Evolutionary conservation across 2,888 invertebrate species (phyloP).

Genomic region (Drosophila nr. medialis): DNA sequence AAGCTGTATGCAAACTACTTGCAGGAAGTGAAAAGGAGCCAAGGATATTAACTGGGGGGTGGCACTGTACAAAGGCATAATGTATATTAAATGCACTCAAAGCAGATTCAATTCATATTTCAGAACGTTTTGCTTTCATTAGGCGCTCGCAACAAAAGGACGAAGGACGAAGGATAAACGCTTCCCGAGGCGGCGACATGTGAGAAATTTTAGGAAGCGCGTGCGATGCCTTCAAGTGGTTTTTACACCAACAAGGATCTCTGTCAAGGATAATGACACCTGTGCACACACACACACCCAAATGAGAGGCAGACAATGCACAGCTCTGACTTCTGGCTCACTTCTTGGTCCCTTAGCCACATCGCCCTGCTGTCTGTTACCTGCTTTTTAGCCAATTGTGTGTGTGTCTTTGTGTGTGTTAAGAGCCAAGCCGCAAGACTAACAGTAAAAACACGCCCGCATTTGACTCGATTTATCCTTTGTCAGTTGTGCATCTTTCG

Average conservation of each 20-base stretch:
- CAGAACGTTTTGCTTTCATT: conserved; percentile 74
- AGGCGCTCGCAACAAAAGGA: conserved; percentile 56
- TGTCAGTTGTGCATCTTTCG: conserved; percentile 45
- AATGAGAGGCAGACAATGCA: conserved; percentile 33
- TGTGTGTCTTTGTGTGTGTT: background rate
- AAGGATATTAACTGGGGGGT: conserved; percentile 56
- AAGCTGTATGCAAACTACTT: conserved; percentile 41
- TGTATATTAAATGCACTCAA: conserved; percentile 79
- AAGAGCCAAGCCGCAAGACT: conserved; percentile 61
- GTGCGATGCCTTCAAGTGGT: conserved; percentile 69
- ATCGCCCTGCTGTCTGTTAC: conserved; percentile 22
- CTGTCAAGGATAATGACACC: conserved; percentile 68
- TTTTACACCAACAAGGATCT: conserved; percentile 33
- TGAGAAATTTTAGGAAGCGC: conserved; percentile 60
- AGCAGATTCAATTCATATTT: conserved; percentile 78
- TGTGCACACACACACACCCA: conserved; percentile 59
- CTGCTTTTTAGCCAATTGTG: conserved; percentile 45
- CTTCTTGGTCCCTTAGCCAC: conserved; percentile 36
- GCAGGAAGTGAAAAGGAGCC: conserved; percentile 42
- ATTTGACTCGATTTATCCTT: conserved; percentile 66
- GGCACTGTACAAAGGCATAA: conserved; percentile 57
- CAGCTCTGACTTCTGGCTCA: conserved; percentile 17
- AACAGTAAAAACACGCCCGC: conserved; percentile 64
- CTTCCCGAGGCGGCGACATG: conserved; percentile 51
- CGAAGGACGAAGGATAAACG: conserved; percentile 15